Percentiles rank a stretch among this genome's conserved stretches.
Conservation (phyloP, 2,113 vertebrate genomes). For the Scomber scombrus region DNA sequence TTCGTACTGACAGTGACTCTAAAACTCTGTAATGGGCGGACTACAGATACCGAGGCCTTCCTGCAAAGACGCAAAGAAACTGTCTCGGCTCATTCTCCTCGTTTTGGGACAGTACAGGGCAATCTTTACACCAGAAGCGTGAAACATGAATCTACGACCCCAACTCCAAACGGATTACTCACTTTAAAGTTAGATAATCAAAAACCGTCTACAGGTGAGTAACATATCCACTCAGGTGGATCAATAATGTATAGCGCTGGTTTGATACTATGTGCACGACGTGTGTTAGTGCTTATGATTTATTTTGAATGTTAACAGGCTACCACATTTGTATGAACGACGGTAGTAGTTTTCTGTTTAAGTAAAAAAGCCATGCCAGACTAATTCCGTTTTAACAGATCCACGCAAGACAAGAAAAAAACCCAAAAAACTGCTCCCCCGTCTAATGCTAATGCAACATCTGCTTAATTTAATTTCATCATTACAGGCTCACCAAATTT, state of each 20-base stretch:
- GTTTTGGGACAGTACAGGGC: not conserved
- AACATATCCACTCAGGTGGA: too few relatives aligned
- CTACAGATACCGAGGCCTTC: not conserved
- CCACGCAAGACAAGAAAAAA: too few relatives aligned
- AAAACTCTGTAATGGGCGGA: not conserved
- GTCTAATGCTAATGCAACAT: not conserved
- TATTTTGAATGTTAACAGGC: too few relatives aligned
- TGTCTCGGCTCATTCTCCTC: not conserved
- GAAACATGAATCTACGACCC: not conserved
- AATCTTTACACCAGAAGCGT: not conserved
- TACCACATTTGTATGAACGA: too few relatives aligned
- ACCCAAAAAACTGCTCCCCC: not conserved
- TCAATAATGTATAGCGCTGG: too few relatives aligned
- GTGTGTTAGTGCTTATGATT: not conserved
- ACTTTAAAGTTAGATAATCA: not conserved
- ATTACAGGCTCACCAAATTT: not conserved
- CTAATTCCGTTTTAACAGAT: too few relatives aligned
- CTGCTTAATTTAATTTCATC: not conserved
- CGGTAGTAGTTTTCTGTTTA: too few relatives aligned
- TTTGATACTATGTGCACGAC: too few relatives aligned
- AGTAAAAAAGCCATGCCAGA: too few relatives aligned
- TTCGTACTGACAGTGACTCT: conserved; percentile 13
- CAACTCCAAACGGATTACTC: conserved; percentile 21
- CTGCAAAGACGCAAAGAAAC: not conserved
- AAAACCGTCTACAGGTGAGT: conserved; percentile 3